phyloP scores from a whole-genome alignment of 64 coral and sea anemone genomes.

The Porites australiensis region DNA sequence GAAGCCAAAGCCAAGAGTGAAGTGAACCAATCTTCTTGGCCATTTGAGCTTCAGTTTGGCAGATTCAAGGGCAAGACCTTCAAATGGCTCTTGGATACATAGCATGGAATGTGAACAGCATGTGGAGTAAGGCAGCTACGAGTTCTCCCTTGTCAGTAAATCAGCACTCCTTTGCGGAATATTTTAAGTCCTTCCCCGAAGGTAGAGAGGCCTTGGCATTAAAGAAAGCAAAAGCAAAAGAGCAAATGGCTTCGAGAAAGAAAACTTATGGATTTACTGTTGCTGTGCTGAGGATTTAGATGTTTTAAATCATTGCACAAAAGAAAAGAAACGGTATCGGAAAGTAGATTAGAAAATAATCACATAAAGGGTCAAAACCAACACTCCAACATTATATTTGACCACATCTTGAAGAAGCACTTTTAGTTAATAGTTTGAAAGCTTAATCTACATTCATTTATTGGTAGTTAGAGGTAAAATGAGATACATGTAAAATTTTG shows the following conservation, averaged over 20 bases:
- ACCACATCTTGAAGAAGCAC: too few relatives aligned
- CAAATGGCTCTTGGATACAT: constrained; percentile 18
- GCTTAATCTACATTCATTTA: too few relatives aligned
- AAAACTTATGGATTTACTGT: too few relatives aligned
- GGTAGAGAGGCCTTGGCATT: constrained; percentile 4
- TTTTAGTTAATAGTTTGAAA: too few relatives aligned
- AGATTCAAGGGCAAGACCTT: constrained; percentile 9
- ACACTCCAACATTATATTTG: too few relatives aligned
- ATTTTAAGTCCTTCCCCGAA: background rate
- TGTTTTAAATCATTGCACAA: too few relatives aligned
- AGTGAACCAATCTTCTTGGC: background rate
- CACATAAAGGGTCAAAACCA: too few relatives aligned
- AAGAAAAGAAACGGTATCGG: too few relatives aligned
- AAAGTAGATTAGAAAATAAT: too few relatives aligned
- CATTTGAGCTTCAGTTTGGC: constrained; percentile 36
- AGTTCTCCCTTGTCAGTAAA: background rate
- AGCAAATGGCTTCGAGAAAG: background rate
- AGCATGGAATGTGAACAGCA: background rate
- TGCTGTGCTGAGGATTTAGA: too few relatives aligned
- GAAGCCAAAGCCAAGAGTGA: background rate
- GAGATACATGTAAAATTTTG: too few relatives aligned
- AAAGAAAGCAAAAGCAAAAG: background rate
- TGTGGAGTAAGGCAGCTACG: background rate
- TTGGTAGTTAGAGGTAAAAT: too few relatives aligned
- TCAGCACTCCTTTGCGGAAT: background rate